phyloP scores from a whole-genome alignment of 2,888 invertebrate species.

The Dyspetes luteomarginatus region DNA sequence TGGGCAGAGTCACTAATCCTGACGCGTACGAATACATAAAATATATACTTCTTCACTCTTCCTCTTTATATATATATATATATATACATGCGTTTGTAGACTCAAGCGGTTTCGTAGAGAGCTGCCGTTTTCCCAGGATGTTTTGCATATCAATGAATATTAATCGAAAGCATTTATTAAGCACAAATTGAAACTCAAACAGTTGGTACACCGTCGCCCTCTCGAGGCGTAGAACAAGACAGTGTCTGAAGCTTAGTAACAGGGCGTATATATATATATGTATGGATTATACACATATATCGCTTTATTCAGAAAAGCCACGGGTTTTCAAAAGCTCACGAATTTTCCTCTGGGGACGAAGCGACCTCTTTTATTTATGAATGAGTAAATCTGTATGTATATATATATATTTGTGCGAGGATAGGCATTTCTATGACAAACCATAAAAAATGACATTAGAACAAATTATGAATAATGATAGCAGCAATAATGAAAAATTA shows the following conservation, averaged over 20 bases:
- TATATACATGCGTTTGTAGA: conserved; percentile 31
- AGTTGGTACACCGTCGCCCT: conserved; percentile 55
- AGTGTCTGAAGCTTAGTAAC: conserved; percentile 24
- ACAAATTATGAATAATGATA: no score
- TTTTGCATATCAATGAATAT: conserved; percentile 80
- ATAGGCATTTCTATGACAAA: no score
- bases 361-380: neutral
- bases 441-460: no score
- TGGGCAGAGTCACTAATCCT: conserved; percentile 33
- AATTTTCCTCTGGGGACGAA: neutral
- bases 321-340: neutral
- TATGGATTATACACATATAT: neutral
- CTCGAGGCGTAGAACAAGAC: conserved; percentile 16
- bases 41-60: neutral
- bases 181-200: conserved; percentile 78
- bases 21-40: conserved; percentile 28
- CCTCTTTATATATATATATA: neutral
- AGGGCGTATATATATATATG: neutral
- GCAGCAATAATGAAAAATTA: no score
- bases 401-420: neutral
- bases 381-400: neutral
- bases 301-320: neutral
- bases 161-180: conserved; percentile 79
- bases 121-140: conserved; percentile 71
- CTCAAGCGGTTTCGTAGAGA: conserved; percentile 62